These are phyloP conservation scores for Pseudotriccus pelzelni DNA, from an alignment of 2,797 vertebrate genomes.

Conservation along the genomic window DNA sequence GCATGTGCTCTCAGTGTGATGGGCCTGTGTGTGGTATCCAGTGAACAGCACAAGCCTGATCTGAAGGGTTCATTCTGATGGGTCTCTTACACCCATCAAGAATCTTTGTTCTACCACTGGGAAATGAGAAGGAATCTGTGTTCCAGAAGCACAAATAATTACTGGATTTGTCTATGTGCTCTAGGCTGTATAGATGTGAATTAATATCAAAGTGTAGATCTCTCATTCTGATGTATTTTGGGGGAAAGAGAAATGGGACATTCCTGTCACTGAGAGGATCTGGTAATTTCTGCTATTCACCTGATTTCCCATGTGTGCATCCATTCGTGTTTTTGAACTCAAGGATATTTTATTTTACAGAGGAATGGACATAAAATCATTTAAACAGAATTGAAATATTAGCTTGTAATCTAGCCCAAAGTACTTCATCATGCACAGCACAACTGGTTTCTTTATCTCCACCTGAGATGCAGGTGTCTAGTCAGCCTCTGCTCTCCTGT, in stretches of 20 bases:
- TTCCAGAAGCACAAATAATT: slow-evolving; percentile 20
- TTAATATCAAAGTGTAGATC: neutral
- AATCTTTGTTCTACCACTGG: slow-evolving; percentile 8
- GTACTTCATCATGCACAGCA: neutral
- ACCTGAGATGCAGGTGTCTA: neutral
- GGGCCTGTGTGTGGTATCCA: neutral
- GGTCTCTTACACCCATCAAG: neutral
- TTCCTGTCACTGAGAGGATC: neutral
- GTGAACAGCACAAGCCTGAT: slow-evolving; percentile 7
- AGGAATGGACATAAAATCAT: neutral
- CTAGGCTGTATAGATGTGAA: neutral
- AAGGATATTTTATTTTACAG: neutral
- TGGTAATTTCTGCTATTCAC: neutral
- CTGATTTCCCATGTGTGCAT: neutral
- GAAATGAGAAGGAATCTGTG: slow-evolving; percentile 32
- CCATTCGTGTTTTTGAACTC: neutral
- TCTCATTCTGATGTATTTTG: neutral
- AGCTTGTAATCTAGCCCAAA: neutral
- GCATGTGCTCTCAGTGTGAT: slow-evolving; percentile 27
- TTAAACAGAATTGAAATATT: neutral
- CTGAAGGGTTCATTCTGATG: neutral
- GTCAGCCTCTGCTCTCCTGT: neutral
- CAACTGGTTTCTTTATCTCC: neutral
- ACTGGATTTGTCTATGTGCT: neutral
- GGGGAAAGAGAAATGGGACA: neutral